Percentiles rank a stretch among this genome's conserved stretches.
These are phyloP conservation scores for Andrena chrysosceles DNA, from an alignment of 2,888 invertebrate species.

Conservation along the genomic window DNA sequence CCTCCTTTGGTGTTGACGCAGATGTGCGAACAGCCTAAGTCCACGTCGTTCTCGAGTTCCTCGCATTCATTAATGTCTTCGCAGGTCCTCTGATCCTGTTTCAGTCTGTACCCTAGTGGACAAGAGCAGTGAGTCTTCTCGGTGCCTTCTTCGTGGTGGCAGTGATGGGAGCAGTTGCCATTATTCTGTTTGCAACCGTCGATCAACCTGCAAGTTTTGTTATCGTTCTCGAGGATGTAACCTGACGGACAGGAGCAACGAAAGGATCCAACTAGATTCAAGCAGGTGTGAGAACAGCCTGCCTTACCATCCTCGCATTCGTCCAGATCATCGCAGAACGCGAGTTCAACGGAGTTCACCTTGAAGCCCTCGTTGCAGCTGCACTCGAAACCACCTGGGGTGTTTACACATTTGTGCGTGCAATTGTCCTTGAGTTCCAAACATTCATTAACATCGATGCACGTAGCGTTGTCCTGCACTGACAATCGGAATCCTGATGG, in stretches of 20 bases:
- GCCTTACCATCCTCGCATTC: slow-evolving; percentile 85
- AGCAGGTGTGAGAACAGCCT: slow-evolving; percentile 86
- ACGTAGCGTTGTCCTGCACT: slow-evolving; percentile 81
- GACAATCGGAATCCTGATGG: slow-evolving; percentile 85
- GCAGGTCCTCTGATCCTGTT: slow-evolving; percentile 82
- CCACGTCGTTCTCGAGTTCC: slow-evolving; percentile 81
- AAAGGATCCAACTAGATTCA: slow-evolving; percentile 84
- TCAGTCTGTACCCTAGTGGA: slow-evolving; percentile 85
- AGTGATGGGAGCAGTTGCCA: slow-evolving; percentile 85
- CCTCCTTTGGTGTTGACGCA: slow-evolving; percentile 87
- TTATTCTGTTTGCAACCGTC: slow-evolving; percentile 80
- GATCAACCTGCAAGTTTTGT: slow-evolving; percentile 72
- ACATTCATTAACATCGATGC: slow-evolving; percentile 84
- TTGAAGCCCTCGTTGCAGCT: slow-evolving; percentile 85
- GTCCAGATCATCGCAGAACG: slow-evolving; percentile 84
- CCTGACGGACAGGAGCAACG: slow-evolving; percentile 85
- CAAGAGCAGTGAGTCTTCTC: slow-evolving; percentile 86
- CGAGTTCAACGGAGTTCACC: slow-evolving; percentile 81
- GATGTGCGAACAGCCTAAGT: slow-evolving; percentile 81
- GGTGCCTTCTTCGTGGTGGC: slow-evolving; percentile 85
- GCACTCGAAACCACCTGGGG: slow-evolving; percentile 86
- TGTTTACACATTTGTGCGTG: slow-evolving; percentile 84
- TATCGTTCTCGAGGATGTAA: slow-evolving; percentile 75
- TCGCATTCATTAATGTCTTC: slow-evolving; percentile 83
- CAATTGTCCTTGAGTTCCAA: slow-evolving; percentile 81